These are phyloP conservation scores for Oryzias curvinotus DNA, from an alignment of 2,113 vertebrate species.

Conservation along the genomic window DNA sequence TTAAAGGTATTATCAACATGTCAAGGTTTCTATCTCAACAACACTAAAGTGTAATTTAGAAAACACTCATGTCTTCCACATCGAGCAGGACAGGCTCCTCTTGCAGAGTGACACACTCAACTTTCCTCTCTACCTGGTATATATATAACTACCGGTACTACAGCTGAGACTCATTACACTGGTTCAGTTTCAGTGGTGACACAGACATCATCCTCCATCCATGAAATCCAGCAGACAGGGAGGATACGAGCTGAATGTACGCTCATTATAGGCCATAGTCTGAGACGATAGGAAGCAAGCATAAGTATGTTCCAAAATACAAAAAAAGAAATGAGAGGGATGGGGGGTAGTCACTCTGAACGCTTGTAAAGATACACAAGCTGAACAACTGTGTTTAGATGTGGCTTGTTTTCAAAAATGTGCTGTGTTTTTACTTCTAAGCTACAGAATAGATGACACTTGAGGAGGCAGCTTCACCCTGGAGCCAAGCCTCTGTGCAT, in stretches of 20 bases:
- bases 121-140: constrained; percentile 39
- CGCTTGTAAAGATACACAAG: constrained; percentile 49
- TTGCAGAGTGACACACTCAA: constrained; percentile 54
- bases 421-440: constrained; percentile 43
- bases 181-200: constrained; percentile 41
- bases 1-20: not conserved
- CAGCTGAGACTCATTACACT: constrained; percentile 47
- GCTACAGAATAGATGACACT: constrained; percentile 29
- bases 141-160: constrained; percentile 63
- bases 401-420: constrained; percentile 51
- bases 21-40: not conserved
- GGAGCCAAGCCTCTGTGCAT: constrained; percentile 51
- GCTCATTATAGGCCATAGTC: constrained; percentile 42
- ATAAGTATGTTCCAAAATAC: constrained; percentile 28
- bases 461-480: constrained; percentile 33
- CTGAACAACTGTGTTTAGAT: constrained; percentile 37
- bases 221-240: constrained; percentile 51
- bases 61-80: constrained; percentile 37
- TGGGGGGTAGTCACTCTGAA: constrained; percentile 1
- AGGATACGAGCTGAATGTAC: constrained; percentile 45
- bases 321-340: constrained; percentile 2
- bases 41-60: constrained; percentile 20
- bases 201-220: constrained; percentile 53
- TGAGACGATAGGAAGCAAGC: constrained; percentile 22
- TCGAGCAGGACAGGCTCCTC: constrained; percentile 23